Evolutionary conservation across 2,797 vertebrate genomes (phyloP).

Genomic region (Schizothorax lantsangensis): DNA sequence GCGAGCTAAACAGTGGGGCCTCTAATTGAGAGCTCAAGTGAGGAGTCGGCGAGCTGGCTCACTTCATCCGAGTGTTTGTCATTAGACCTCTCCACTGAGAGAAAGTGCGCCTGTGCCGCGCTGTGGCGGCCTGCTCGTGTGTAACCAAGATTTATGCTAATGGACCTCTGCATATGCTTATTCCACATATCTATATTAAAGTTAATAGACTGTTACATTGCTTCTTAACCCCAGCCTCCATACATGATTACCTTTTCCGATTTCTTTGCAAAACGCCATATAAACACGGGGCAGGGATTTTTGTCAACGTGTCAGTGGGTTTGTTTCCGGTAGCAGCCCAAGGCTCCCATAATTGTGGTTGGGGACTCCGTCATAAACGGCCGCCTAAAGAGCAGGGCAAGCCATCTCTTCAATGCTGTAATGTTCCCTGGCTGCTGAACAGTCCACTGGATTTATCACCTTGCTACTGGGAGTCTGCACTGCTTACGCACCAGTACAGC

Average conservation of each 20-base stretch:
- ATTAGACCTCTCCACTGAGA: constrained; percentile 77
- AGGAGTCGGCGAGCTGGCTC: constrained; percentile 72
- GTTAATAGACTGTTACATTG: constrained; percentile 99
- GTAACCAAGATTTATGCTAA: constrained; percentile 99
- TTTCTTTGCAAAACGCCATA: constrained; percentile 96
- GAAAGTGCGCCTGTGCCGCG: constrained; percentile 63
- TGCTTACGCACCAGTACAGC: constrained; percentile 10
- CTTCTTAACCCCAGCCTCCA: constrained; percentile 99
- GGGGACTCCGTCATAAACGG: constrained; percentile 77
- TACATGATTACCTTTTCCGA: constrained; percentile 99
- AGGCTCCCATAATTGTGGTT: constrained; percentile 80
- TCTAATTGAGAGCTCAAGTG: constrained; percentile 83
- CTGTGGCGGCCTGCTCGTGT: constrained; percentile 80
- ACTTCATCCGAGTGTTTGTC: constrained; percentile 81
- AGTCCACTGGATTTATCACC: constrained; percentile 57
- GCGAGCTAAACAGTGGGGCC: constrained; percentile 63
- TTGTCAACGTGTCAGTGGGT: constrained; percentile 93
- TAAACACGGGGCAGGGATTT: constrained; percentile 95
- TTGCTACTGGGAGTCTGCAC: constrained; percentile 40
- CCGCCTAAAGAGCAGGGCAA: constrained; percentile 71
- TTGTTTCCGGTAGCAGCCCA: constrained; percentile 85
- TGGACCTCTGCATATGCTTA: constrained; percentile 98
- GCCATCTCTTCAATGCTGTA: constrained; percentile 62
- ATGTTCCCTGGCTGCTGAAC: constrained; percentile 65
- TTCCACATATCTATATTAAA: constrained; percentile 99